Evolutionary conservation across 1,140 invertebrate genomes (phyloP).

Genomic region (Propsilocerus akamusi): DNA sequence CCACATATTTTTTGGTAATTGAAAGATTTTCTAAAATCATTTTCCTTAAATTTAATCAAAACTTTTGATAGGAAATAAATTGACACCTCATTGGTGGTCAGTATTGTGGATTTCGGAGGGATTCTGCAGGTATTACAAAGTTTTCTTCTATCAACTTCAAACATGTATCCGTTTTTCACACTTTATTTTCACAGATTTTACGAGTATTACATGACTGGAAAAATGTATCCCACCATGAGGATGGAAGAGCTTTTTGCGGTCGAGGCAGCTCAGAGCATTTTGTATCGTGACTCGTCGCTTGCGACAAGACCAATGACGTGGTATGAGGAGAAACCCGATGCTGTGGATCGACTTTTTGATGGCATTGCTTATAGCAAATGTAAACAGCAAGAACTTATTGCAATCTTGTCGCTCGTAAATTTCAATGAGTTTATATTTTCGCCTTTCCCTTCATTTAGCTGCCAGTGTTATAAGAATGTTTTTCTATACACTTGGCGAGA

Average conservation of each 20-base stretch:
- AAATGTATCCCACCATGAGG: background rate
- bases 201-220: background rate
- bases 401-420: background rate
- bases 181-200: background rate
- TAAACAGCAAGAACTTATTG: background rate
- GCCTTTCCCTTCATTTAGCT: background rate
- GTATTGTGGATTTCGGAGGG: background rate
- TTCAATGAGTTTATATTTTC: no score
- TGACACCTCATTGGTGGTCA: background rate
- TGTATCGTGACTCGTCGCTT: background rate
- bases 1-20: background rate
- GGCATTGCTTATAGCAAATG: background rate
- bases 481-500: background rate
- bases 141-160: background rate
- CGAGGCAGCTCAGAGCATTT: background rate
- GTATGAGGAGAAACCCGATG: background rate
- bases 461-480: background rate
- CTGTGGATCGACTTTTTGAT: background rate
- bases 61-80: background rate
- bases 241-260: background rate
- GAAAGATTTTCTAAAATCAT: background rate
- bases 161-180: background rate
- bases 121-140: background rate
- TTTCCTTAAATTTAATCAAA: background rate
- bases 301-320: background rate